A percentile compares a stretch with the other conserved stretches of the same genome.
phyloP scores from a whole-genome alignment of 2,888 invertebrate genomes.

The Amphipoea oculea region DNA sequence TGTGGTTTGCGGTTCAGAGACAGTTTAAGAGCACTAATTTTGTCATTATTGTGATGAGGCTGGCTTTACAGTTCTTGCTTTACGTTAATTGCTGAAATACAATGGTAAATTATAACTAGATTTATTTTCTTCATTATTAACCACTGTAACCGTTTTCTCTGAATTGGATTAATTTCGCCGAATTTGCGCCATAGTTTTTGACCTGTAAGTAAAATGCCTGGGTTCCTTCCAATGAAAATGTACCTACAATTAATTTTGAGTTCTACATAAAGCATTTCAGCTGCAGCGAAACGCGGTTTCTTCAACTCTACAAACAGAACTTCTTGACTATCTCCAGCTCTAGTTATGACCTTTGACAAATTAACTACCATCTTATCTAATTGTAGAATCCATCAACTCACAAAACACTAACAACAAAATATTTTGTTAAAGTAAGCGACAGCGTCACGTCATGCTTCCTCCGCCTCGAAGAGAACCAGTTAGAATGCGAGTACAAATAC shows the following conservation, averaged over 20 bases:
- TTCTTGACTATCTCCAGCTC: neutral
- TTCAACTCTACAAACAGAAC: neutral
- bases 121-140: neutral
- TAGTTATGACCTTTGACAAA: neutral
- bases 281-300: neutral
- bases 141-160: neutral
- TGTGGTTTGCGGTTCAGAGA: conserved; percentile 56
- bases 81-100: neutral
- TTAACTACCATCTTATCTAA: neutral
- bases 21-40: conserved; percentile 2
- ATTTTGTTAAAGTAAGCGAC: conserved; percentile 70
- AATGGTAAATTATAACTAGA: no score
- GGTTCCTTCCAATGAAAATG: neutral
- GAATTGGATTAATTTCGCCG: neutral
- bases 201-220: neutral
- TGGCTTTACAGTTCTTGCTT: neutral
- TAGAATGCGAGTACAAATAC: conserved; percentile 85
- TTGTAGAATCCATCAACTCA: neutral
- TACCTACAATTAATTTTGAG: neutral
- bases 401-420: neutral
- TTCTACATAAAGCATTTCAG: neutral
- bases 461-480: conserved; percentile 74
- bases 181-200: neutral
- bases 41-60: conserved; percentile 15
- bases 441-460: conserved; percentile 80